Evolutionary conservation across 2,797 vertebrate species (phyloP), one percentile per base, ranked within the genome.

Genomic region (Synaphobranchus kaupii): DNA sequence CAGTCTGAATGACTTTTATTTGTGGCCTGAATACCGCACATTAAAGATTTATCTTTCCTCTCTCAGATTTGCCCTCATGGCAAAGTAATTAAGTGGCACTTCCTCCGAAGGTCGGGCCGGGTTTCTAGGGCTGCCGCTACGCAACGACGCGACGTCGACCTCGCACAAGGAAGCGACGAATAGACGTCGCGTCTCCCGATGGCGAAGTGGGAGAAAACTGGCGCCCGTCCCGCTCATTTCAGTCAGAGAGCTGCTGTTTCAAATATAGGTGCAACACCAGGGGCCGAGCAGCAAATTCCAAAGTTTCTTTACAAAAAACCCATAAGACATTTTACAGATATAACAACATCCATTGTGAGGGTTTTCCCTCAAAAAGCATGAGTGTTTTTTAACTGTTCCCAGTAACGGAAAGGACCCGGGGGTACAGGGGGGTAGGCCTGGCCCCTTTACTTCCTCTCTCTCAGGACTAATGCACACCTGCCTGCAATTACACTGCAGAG

Each of bases 401-500:
- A 83, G 80, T 25, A 50, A 60, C 12, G 13, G 28, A 13, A 8
- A 34, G 8, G 66, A 15, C 83, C 56, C 56, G 15, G 56, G 68
- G 68, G 66, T 68, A 31, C 66, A 8, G 68, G 47, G 47, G 84
- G 28, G 4, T 17, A 76, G 17, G 28, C 28, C 56, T 66, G 44
- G 68, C 28, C 31, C 60, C 66, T 13, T 86, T 48, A 84, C 87
- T 88, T 85, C 89, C 89, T 71, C 89, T 90, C 88, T 88, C 86
- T 81, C 84, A 88, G 85, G 89, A 90, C 87, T 78, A 89, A 88
- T 60, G 58, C 89, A 90, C 89, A 91, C 91, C 91, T 92, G 89
- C 89, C 88, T 89, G 88, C 87, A 90, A 90, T 91, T 90, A 90
- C 87, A 73, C 86, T 82, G 82, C 84, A 78, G 71, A 89, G 88